phyloP scores from a whole-genome alignment of 1,140 invertebrate species.

The Pseudomyrmex cubaensis region DNA sequence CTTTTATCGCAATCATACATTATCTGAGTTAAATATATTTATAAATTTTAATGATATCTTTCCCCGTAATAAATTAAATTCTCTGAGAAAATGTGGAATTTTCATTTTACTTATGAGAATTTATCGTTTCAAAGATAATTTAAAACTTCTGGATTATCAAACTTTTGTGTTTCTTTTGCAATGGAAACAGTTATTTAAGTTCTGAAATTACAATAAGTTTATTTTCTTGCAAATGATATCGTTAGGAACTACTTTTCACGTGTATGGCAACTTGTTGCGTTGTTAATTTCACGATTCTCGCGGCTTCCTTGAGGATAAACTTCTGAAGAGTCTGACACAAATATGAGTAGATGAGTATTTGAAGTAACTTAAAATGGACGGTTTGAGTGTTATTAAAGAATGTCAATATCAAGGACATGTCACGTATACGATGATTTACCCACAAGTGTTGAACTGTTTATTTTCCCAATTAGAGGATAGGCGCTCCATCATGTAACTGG shows the following conservation, averaged over 20 bases:
- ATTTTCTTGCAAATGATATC: background rate
- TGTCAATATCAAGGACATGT: background rate
- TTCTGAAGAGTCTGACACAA: conserved; percentile 15
- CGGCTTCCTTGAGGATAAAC: background rate
- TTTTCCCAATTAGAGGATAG: conserved; percentile 22
- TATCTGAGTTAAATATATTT: background rate
- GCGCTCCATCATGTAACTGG: background rate
- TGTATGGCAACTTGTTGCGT: too few relatives aligned
- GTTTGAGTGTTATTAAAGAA: background rate
- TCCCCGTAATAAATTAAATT: background rate
- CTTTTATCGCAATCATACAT: conserved; percentile 7
- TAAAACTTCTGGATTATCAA: background rate
- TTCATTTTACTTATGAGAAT: conserved; percentile 1
- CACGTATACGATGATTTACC: conserved; percentile 11
- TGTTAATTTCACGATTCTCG: background rate
- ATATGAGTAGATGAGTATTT: conserved; percentile 7
- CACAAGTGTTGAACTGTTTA: background rate
- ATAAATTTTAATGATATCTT: background rate
- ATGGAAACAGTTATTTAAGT: background rate
- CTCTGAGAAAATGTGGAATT: background rate
- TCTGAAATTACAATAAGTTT: background rate
- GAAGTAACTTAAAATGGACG: background rate
- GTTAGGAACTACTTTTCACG: background rate
- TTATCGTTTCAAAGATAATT: conserved; percentile 29
- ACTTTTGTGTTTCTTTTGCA: background rate